Percentiles rank a stretch among this genome's conserved stretches.
These are phyloP conservation scores for Craterocephalus amniculus DNA, from an alignment of 2,797 vertebrate genomes.

Conservation along the genomic window DNA sequence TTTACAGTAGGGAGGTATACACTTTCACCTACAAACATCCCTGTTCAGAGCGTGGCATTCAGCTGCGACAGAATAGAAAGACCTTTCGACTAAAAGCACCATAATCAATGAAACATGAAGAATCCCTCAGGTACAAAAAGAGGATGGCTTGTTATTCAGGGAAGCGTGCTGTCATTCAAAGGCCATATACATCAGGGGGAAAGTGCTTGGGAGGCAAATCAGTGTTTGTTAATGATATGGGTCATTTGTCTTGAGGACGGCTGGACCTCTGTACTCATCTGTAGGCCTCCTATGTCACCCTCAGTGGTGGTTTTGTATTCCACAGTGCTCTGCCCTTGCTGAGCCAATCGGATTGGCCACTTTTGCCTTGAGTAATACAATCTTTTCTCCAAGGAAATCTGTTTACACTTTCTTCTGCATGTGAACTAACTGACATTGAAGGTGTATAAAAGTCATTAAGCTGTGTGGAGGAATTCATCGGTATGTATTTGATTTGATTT, in stretches of 20 bases:
- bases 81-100: slow-evolving; percentile 69
- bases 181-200: slow-evolving; percentile 44
- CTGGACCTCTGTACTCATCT: slow-evolving; percentile 63
- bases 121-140: slow-evolving; percentile 65
- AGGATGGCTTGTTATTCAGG: slow-evolving; percentile 64
- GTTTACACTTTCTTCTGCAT: slow-evolving; percentile 63
- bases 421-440: slow-evolving; percentile 59
- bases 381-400: slow-evolving; percentile 56
- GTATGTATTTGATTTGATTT: slow-evolving; percentile 17
- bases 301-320: slow-evolving; percentile 57
- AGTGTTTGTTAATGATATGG: slow-evolving; percentile 71
- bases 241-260: slow-evolving; percentile 67
- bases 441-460: slow-evolving; percentile 50
- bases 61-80: slow-evolving; percentile 52
- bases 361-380: slow-evolving; percentile 57
- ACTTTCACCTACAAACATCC: slow-evolving; percentile 53
- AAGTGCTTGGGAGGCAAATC: slow-evolving; percentile 69
- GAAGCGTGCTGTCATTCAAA: slow-evolving; percentile 65
- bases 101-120: slow-evolving; percentile 79
- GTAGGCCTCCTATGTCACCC: slow-evolving; percentile 47
- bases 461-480: slow-evolving; percentile 20
- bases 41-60: slow-evolving; percentile 47
- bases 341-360: slow-evolving; percentile 53
- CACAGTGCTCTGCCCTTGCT: slow-evolving; percentile 56
- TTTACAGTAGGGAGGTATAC: slow-evolving; percentile 54